These are phyloP conservation scores for Siniperca obscura DNA, from an alignment of 2,797 vertebrate genomes.

Conservation along the genomic window DNA sequence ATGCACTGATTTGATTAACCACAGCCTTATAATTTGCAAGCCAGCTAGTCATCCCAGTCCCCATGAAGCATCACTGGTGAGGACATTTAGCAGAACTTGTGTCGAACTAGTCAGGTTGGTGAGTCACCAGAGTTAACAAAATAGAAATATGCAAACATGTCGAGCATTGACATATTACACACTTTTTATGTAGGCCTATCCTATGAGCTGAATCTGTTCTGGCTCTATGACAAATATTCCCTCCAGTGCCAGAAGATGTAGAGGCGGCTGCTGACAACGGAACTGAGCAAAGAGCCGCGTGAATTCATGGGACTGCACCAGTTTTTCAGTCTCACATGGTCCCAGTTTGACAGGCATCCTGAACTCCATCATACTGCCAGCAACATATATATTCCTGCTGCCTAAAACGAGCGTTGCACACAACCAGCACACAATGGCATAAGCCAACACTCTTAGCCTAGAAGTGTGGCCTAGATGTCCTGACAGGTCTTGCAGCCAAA, in stretches of 20 bases:
- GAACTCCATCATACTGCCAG: background rate
- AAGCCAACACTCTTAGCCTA: background rate
- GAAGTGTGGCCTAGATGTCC: background rate
- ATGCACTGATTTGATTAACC: background rate
- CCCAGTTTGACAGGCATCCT: background rate
- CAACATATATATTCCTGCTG: background rate
- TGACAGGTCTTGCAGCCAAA: background rate
- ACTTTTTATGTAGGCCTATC: background rate
- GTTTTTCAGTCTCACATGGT: background rate
- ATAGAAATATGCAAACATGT: too few relatives aligned
- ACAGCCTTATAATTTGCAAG: background rate
- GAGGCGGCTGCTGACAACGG: constrained; percentile 14
- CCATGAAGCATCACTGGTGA: background rate
- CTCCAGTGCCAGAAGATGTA: background rate
- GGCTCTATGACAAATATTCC: constrained; percentile 12
- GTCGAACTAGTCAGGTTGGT: background rate
- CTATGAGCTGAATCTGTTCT: constrained; percentile 8
- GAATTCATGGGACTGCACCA: background rate
- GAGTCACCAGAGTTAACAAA: background rate
- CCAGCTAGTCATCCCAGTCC: background rate
- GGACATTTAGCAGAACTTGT: background rate
- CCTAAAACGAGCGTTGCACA: background rate
- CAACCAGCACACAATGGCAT: background rate
- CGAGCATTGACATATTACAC: background rate
- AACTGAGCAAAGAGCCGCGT: background rate